A percentile compares a stretch with the other conserved stretches of the same genome.
phyloP scores from a whole-genome alignment of 2,888 invertebrate genomes.

The Drosophila subquinaria region DNA sequence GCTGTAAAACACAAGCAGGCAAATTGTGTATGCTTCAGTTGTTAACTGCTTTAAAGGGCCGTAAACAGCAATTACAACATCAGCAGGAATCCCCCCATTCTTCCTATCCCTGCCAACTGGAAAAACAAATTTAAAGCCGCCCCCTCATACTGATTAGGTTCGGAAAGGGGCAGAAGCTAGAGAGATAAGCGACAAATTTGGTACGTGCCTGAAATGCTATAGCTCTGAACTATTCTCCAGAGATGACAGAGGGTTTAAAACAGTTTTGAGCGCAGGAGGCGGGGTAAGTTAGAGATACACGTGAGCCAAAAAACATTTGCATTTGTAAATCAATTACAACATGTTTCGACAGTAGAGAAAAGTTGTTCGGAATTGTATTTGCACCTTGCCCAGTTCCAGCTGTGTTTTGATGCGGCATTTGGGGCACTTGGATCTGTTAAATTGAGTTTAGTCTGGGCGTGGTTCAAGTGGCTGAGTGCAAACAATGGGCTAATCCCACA shows the following conservation, averaged over 20 bases:
- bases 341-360: constrained; percentile 28
- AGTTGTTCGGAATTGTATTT: constrained; percentile 12
- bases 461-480: constrained; percentile 27
- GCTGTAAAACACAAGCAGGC: not conserved
- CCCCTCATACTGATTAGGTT: not conserved
- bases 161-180: not conserved
- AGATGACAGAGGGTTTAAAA: constrained; percentile 25
- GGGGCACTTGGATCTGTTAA: constrained; percentile 15
- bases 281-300: constrained; percentile 5
- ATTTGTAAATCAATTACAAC: constrained; percentile 64
- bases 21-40: constrained; percentile 23
- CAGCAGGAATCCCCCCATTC: constrained; percentile 2
- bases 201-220: constrained; percentile 58
- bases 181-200: constrained; percentile 52
- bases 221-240: constrained; percentile 12
- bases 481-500: constrained; percentile 54
- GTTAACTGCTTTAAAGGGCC: constrained; percentile 32
- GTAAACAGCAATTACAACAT: constrained; percentile 16
- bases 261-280: constrained; percentile 1
- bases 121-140: constrained; percentile 32
- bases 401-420: constrained; percentile 31
- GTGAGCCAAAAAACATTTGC: constrained; percentile 42
- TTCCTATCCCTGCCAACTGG: not conserved
- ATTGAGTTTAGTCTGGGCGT: constrained; percentile 25
- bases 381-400: constrained; percentile 29